These are phyloP conservation scores for Pipistrellus pipistrellus DNA, from an alignment of 2,797 vertebrate genomes.

Conservation along the genomic window DNA sequence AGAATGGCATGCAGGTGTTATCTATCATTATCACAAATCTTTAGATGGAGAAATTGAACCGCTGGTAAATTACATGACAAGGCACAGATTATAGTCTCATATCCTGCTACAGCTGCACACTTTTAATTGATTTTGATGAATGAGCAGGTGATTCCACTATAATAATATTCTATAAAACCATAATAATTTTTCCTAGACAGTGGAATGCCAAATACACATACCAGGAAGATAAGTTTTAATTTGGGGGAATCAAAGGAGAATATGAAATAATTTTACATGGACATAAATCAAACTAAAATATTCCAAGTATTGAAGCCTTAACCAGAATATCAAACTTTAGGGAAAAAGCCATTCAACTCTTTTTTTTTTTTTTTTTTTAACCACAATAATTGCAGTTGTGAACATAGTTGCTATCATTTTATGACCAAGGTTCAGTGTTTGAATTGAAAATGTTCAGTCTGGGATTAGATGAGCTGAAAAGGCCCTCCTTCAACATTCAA, in stretches of 20 bases:
- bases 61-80: background rate
- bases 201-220: background rate
- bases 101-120: background rate
- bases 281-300: conserved; percentile 25
- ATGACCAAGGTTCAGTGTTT: background rate
- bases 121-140: background rate
- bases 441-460: conserved; percentile 31
- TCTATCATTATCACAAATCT: background rate
- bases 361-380: background rate
- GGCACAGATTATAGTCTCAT: background rate
- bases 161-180: background rate
- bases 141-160: background rate
- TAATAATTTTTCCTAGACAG: background rate
- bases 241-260: conserved; percentile 25
- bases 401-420: background rate
- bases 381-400: background rate
- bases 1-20: background rate
- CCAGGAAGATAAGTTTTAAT: background rate
- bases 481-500: conserved; percentile 5
- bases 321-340: background rate
- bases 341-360: background rate
- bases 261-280: conserved; percentile 23
- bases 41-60: background rate
- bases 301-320: background rate
- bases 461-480: background rate